Evolutionary conservation across 2,113 vertebrate species (phyloP).

Genomic region (Neolamprologus toae): DNA sequence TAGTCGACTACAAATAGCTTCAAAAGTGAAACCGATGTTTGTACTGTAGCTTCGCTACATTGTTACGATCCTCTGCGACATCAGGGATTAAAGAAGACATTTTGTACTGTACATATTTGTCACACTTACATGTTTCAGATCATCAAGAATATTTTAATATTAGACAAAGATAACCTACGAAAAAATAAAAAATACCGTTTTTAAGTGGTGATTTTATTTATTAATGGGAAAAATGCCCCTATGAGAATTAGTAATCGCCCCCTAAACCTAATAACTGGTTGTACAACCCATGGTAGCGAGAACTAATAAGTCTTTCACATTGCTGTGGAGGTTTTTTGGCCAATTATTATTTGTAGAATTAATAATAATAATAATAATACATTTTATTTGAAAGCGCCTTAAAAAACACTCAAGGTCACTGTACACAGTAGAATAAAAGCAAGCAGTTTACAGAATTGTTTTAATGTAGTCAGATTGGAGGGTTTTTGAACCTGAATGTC

Average conservation of each 20-base stretch:
- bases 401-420: accelerated
- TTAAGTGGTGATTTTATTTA: background rate
- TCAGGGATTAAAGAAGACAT: background rate
- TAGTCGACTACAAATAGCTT: background rate
- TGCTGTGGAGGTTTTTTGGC: background rate
- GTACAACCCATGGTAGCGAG: background rate
- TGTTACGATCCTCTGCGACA: background rate
- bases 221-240: background rate
- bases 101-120: background rate
- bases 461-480: background rate
- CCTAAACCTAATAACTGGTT: background rate
- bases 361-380: background rate
- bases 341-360: background rate
- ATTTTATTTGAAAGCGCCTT: background rate
- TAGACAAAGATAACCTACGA: background rate
- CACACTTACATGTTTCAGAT: accelerated
- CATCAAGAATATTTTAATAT: background rate
- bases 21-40: background rate
- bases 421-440: background rate
- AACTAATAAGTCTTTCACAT: background rate
- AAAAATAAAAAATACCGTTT: accelerated
- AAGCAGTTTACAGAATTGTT: background rate
- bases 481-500: background rate
- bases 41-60: background rate
- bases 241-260: background rate